Evolutionary conservation across 2,888 invertebrate species (phyloP).

Genomic region (Eustalomyia histrio): DNA sequence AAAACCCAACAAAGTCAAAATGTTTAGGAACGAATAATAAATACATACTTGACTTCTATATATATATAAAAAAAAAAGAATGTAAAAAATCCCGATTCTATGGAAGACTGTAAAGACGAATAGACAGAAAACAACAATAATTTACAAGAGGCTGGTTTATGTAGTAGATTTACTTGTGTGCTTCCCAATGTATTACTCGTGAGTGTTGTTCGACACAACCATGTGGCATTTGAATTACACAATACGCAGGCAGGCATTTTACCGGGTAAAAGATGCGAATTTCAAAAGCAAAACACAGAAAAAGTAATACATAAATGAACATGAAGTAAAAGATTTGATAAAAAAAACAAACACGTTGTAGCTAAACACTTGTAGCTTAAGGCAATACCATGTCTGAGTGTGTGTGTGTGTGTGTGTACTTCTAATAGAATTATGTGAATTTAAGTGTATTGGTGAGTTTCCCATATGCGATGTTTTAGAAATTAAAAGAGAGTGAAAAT

Average conservation of each 20-base stretch:
- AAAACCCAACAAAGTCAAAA: constrained; percentile 8
- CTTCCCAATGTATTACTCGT: neutral
- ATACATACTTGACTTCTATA: constrained; percentile 54
- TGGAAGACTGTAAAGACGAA: neutral
- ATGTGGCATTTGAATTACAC: neutral
- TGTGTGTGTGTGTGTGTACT: neutral
- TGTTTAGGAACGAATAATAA: constrained; percentile 25
- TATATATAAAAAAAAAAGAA: neutral
- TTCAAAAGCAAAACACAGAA: constrained; percentile 53
- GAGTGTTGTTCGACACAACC: neutral
- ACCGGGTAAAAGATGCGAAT: constrained; percentile 26
- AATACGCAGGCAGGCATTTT: constrained; percentile 24
- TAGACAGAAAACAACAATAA: constrained; percentile 1
- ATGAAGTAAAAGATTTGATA: neutral
- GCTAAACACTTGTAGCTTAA: neutral
- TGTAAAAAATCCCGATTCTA: constrained; percentile 40
- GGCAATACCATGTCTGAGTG: neutral
- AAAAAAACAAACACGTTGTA: neutral
- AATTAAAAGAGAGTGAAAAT: neutral
- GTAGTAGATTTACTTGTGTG: neutral
- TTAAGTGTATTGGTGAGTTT: neutral
- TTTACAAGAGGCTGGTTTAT: neutral
- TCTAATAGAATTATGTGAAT: constrained; percentile 33
- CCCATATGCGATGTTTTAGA: constrained; percentile 20
- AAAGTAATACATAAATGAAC: constrained; percentile 21